These are phyloP conservation scores for Corythaixoides concolor DNA, from an alignment of 2,113 vertebrate genomes.

Conservation along the genomic window DNA sequence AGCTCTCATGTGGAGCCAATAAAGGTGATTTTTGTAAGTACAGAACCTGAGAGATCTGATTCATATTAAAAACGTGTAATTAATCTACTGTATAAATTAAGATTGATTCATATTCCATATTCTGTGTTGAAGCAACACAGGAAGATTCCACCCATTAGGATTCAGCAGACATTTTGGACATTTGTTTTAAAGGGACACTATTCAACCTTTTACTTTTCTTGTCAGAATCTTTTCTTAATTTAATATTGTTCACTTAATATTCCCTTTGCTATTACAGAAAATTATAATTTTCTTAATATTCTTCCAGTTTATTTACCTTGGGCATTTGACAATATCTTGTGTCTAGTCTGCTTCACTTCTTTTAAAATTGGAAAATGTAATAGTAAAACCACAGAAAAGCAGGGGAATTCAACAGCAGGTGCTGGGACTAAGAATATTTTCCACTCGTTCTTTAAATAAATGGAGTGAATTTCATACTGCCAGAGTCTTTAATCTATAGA, in stretches of 20 bases:
- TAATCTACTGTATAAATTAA: conserved; percentile 15
- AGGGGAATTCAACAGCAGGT: conserved; percentile 24
- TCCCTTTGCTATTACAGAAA: neutral
- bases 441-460: neutral
- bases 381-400: conserved; percentile 23
- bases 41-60: conserved; percentile 1
- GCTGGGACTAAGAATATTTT: conserved; percentile 14
- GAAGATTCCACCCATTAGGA: neutral
- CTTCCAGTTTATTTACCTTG: conserved; percentile 30
- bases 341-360: conserved; percentile 2
- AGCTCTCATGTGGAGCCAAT: neutral
- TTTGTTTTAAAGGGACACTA: neutral
- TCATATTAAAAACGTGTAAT: conserved; percentile 9
- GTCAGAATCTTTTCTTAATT: neutral
- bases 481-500: neutral
- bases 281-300: neutral
- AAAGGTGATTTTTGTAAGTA: conserved; percentile 27
- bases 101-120: neutral
- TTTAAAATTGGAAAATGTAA: neutral
- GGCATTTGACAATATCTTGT: neutral
- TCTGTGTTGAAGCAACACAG: neutral
- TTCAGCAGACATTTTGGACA: neutral
- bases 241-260: neutral
- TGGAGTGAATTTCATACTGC: neutral
- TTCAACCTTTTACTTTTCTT: neutral